These are phyloP conservation scores for Myotis brandtii DNA, from an alignment of 2,113 vertebrate genomes.

Conservation along the genomic window DNA sequence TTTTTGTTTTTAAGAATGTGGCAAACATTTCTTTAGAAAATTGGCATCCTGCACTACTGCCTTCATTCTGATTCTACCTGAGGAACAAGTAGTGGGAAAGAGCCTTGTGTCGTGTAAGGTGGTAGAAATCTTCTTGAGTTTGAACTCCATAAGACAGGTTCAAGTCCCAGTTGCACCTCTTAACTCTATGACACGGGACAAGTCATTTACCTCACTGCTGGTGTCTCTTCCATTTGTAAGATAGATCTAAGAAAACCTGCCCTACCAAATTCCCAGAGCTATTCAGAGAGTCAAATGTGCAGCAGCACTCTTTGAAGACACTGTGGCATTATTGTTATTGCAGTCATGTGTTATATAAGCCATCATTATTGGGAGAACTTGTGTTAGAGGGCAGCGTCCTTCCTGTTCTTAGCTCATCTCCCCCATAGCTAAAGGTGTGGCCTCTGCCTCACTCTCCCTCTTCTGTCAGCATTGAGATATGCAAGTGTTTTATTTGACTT, in stretches of 20 bases:
- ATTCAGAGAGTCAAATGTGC: not conserved
- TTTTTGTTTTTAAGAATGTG: constrained; percentile 29
- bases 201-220: not conserved
- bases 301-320: not conserved
- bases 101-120: not conserved
- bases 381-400: not conserved
- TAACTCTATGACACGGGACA: not conserved
- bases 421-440: not conserved
- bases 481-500: constrained; percentile 19
- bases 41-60: not conserved
- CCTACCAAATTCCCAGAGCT: not conserved
- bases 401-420: constrained; percentile 17
- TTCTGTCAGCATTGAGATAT: not conserved
- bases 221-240: not conserved
- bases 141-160: not conserved
- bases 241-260: not conserved
- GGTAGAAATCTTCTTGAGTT: not conserved
- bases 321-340: not conserved
- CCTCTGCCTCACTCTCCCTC: not conserved
- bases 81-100: not conserved
- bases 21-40: constrained; percentile 9
- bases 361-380: constrained; percentile 18
- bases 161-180: not conserved
- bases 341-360: not conserved
- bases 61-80: not conserved